phyloP scores from a whole-genome alignment of 2,113 vertebrate species.

The Candoia aspera region DNA sequence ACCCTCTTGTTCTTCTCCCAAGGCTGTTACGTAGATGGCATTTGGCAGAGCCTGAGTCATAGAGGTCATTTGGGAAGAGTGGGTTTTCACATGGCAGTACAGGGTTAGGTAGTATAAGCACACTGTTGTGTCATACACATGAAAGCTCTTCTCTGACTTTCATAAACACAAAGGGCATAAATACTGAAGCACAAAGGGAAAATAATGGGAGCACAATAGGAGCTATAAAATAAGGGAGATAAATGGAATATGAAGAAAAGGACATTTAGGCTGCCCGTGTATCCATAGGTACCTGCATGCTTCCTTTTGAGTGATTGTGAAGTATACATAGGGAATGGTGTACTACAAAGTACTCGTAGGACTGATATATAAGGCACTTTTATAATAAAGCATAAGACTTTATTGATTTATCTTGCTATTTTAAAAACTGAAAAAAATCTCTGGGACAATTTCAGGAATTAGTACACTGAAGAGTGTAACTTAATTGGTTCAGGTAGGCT shows the following conservation, averaged over 20 bases:
- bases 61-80: constrained; percentile 37
- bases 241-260: not conserved
- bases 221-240: not conserved
- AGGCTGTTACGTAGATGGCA: constrained; percentile 28
- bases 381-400: not conserved
- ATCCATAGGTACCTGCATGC: not conserved
- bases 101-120: not conserved
- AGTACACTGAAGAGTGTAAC: not conserved
- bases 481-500: not conserved
- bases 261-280: not conserved
- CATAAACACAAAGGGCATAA: not conserved
- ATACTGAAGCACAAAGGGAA: not conserved
- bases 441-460: not conserved
- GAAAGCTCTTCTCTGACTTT: not conserved
- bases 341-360: not conserved
- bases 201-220: not conserved
- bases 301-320: not conserved
- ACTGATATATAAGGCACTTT: not conserved
- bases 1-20: not conserved
- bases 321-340: not conserved
- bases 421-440: not conserved
- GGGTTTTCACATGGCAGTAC: not conserved
- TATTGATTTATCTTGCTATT: not conserved
- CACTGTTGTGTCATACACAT: not conserved
- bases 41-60: constrained; percentile 41